Evolutionary conservation across 2,888 invertebrate genomes (phyloP), one percentile per base, ranked within the genome.

Genomic region (Machimus rusticus): DNA sequence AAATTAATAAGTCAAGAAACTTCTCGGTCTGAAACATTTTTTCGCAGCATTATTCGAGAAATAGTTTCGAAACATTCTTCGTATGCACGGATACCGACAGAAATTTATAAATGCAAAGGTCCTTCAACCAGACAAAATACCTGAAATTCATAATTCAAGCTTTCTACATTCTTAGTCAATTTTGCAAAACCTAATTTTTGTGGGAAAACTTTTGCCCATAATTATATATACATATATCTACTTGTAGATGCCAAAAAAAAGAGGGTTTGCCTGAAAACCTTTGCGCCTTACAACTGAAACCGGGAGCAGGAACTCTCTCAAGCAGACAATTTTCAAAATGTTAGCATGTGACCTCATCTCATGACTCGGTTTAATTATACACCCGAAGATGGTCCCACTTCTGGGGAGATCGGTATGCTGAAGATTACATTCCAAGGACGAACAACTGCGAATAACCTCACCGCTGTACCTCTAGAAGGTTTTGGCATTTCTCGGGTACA

Each of bases 391-490:
- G 34, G 85, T 74, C 85, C 85, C 74, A 85, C 74, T 85, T 82
- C 28, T 43, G 74, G 85, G 74, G n/a, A 85, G 51, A 74, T 51
- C 74, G 74, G 85, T 46, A 85, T 85, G 85, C 37, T 85, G 74
- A 46, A 85, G 74, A 85, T 85, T 85, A 85, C 74, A 74, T 85
- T 74, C 46, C 74, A 14, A 74, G 74, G 51, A 74, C 74, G 74
- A 85, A 85, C 74, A 85, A 46, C 74, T 85, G 85, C 74, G 46
- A 74, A 85, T 85, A 85, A 85, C 85, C 85, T 43, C 57, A 82
- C 39, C 34, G 57, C 57, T 34, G 16, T 57, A 57, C 82, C 82
- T 57, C 55, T 57, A 82, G 82, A 39, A 82, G 66, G 82, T 66
- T 82, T 82, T 51, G 82, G 66, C 55, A 66, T 82, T 82, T 82